phyloP scores from a whole-genome alignment of 2,888 invertebrate genomes.

The Andrena fulva region DNA sequence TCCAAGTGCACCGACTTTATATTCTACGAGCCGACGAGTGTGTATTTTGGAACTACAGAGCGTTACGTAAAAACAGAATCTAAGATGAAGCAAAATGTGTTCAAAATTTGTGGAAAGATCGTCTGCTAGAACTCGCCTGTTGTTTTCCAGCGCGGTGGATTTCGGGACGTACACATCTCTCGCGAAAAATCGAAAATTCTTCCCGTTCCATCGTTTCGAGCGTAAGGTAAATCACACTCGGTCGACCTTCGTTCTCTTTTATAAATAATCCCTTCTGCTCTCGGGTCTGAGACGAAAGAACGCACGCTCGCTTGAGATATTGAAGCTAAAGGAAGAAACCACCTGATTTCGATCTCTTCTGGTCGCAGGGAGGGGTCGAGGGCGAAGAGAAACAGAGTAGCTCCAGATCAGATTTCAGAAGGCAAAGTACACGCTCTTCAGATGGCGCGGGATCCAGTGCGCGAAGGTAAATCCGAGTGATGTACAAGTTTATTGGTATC shows the following conservation, averaged over 20 bases:
- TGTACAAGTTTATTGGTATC: not conserved
- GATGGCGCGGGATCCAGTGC: slow-evolving; percentile 74
- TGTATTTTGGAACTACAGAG: not conserved
- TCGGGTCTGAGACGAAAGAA: too few relatives aligned
- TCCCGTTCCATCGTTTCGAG: too few relatives aligned
- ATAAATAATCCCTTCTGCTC: not conserved
- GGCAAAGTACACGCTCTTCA: slow-evolving; percentile 68
- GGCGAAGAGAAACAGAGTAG: slow-evolving; percentile 59
- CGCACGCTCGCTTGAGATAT: not conserved
- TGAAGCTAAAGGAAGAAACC: not conserved
- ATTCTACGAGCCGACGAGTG: not conserved
- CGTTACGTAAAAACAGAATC: not conserved
- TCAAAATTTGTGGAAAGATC: slow-evolving; percentile 14
- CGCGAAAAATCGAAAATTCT: not conserved
- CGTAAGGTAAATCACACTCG: not conserved
- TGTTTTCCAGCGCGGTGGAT: not conserved
- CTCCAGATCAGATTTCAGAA: slow-evolving; percentile 69
- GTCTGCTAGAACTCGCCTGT: slow-evolving; percentile 3
- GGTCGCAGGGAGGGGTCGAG: slow-evolving; percentile 51
- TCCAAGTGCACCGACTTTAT: not conserved
- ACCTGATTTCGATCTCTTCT: not conserved
- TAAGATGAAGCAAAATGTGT: slow-evolving; percentile 8
- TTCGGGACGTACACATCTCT: not conserved
- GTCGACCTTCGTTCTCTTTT: not conserved
- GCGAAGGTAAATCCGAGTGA: slow-evolving; percentile 69